These are phyloP conservation scores for Drosophila paulistorum DNA, from an alignment of 1,140 invertebrate species.

Conservation along the genomic window DNA sequence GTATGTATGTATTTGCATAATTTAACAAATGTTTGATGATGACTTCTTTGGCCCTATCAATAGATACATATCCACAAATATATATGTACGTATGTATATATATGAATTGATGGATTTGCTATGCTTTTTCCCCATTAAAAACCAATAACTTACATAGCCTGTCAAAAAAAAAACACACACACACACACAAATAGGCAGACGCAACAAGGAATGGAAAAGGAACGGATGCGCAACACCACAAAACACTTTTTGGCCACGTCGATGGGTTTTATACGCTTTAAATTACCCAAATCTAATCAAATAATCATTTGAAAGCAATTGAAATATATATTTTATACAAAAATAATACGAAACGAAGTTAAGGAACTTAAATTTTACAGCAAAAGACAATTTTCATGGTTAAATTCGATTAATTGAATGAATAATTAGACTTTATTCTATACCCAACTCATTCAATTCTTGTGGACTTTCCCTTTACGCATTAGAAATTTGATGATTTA, in stretches of 20 bases:
- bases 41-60: conserved; percentile 8
- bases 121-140: conserved; percentile 56
- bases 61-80: neutral
- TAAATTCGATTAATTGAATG: too few relatives aligned
- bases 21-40: conserved; percentile 23
- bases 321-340: neutral
- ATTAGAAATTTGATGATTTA: too few relatives aligned
- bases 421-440: too few relatives aligned
- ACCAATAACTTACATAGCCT: conserved; percentile 63
- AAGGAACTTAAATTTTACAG: neutral
- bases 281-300: neutral
- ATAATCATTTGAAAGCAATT: neutral
- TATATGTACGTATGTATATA: neutral
- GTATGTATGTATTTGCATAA: conserved; percentile 41
- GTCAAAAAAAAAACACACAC: conserved; percentile 67
- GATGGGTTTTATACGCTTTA: neutral
- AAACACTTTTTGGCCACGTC: neutral
- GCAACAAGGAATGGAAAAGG: neutral
- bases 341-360: neutral
- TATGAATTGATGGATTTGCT: conserved; percentile 11
- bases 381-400: too few relatives aligned
- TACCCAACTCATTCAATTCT: too few relatives aligned
- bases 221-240: neutral
- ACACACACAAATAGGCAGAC: conserved; percentile 23
- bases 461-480: too few relatives aligned